These are phyloP conservation scores for Cryptoblepharus egeriae DNA, from an alignment of 2,797 vertebrate genomes.

Conservation along the genomic window DNA sequence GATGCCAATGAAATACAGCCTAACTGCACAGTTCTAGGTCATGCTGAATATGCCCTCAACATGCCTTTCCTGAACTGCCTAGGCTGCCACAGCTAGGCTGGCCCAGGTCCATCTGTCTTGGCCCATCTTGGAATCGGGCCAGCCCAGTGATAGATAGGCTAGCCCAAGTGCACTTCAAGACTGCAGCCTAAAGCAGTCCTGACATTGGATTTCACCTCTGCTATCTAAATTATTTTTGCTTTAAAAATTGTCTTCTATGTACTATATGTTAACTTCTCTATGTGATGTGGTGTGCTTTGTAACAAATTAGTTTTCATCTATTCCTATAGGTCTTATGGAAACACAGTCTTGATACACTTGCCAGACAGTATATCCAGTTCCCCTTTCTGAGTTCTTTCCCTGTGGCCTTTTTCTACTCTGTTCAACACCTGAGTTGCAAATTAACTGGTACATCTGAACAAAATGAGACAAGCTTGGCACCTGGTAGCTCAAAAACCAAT, in stretches of 20 bases:
- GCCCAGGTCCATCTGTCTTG: too few species aligned
- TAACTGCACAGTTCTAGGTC: too few species aligned
- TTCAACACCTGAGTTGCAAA: background rate
- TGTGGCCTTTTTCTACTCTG: background rate
- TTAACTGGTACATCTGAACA: background rate
- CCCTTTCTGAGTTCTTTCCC: background rate
- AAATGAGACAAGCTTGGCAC: background rate
- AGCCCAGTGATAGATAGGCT: too few species aligned
- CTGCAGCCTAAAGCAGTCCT: too few species aligned
- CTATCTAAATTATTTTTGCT: background rate
- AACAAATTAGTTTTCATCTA: background rate
- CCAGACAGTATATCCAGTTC: background rate
- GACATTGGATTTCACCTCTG: background rate
- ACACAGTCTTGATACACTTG: background rate
- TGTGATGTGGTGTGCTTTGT: background rate
- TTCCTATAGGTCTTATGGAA: constrained; percentile 37
- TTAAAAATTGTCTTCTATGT: background rate
- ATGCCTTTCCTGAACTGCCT: too few species aligned
- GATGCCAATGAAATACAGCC: too few species aligned
- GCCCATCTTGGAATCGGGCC: too few species aligned
- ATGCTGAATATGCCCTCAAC: too few species aligned
- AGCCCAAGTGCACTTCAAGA: too few species aligned
- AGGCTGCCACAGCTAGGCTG: too few species aligned
- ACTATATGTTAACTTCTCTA: background rate
- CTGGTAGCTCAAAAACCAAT: background rate